Base-by-base conservation (phyloP, 2,113 vertebrate species). In the Irena cyanogastra region DNA sequence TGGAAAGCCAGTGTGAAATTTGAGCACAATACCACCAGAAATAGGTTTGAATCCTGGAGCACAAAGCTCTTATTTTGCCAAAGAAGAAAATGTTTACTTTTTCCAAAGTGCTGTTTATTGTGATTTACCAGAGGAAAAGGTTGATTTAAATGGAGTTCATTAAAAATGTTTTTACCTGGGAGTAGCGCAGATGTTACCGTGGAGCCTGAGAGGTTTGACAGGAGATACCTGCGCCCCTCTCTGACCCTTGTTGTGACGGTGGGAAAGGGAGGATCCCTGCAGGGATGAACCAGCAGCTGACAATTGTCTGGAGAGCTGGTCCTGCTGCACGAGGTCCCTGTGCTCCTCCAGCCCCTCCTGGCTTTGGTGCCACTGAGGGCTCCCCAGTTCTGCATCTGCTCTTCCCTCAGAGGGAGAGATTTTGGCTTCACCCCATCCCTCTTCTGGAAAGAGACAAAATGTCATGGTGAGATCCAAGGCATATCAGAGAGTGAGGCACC, bases 311-410 rank as follows among this genome's bases (percentile, higher is more conserved):
- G 37, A 75, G 85, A 82, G 53, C 57, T 3, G 2, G 2, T 47
- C 33, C 56, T 24, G 17, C 28, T 41, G 82, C 69, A 2, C 0
- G 2, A 1, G 17, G 16, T 31, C 41, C 61, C 63, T 1, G 0
- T 18, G 44, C 17, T 45, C 27, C 49, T 53, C 26, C 79, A 31
- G 79, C 31, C 53, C 78, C 42, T 64, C 22, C 39, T 37, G 84
- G 53, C 11, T 35, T 33, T 41, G 1, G 1, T 81, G 11, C 33
- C 61, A 6, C n/a, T 14, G 45, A 9, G 6, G 33, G 27, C 76
- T 35, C 87, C 89, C 88, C 72, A 64, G 15, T 3, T 23, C 49
- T 45, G 30, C 44, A 30, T 41, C 83, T 91, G 79, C 74, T 94
- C 87, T 69, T 50, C 49, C 35, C 75, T 71, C 11, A 9, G 53